phyloP scores from a whole-genome alignment of 2,113 vertebrate species.

The Nibea albiflora region DNA sequence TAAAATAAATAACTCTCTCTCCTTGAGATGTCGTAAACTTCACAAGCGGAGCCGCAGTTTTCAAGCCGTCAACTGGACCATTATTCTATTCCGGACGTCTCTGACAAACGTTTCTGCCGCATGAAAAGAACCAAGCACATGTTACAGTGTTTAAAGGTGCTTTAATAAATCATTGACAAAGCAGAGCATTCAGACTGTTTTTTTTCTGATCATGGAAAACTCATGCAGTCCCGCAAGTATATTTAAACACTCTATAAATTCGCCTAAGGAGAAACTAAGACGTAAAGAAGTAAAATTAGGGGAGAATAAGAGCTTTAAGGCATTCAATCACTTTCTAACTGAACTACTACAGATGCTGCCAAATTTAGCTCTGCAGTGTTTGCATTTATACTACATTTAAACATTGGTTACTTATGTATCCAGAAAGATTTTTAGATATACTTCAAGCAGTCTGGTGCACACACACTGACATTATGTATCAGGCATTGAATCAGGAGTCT shows the following conservation, averaged over 20 bases:
- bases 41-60: conserved; percentile 47
- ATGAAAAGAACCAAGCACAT: conserved; percentile 61
- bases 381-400: not conserved
- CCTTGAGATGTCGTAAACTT: conserved; percentile 60
- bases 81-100: conserved; percentile 47
- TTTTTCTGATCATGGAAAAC: conserved; percentile 51
- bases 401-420: not conserved
- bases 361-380: not conserved
- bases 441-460: not conserved
- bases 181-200: conserved; percentile 58
- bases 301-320: not conserved
- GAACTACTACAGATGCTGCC: not conserved
- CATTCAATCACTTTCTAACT: conserved; percentile 2
- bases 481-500: conserved; percentile 34
- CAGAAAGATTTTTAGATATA: not conserved
- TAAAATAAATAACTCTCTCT: conserved; percentile 59
- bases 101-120: conserved; percentile 26
- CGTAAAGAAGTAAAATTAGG: not conserved
- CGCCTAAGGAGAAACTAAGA: conserved; percentile 3
- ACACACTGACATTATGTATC: not conserved
- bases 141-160: conserved; percentile 58
- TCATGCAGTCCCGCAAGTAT: not conserved
- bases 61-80: conserved; percentile 43
- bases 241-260: conserved; percentile 14
- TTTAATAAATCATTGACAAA: conserved; percentile 65